Percentiles rank a stretch among this genome's conserved stretches.
Conservation (phyloP, 2,888 invertebrate species). For the Sepioteuthis lessoniana region DNA sequence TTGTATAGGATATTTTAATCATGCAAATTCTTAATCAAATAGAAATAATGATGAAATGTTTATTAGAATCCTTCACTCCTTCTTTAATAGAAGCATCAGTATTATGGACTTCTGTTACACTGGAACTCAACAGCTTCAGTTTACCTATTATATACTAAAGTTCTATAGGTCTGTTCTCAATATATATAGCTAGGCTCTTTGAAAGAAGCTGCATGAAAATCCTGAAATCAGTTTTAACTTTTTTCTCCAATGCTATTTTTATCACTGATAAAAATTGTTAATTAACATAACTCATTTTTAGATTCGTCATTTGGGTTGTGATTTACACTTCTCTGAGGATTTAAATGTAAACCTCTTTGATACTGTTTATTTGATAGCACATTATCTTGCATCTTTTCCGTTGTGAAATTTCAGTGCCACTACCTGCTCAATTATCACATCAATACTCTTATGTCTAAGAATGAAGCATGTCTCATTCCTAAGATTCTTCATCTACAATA, state of each 20-base stretch:
- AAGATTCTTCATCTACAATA: not conserved
- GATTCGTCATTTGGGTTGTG: not conserved
- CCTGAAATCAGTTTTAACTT: not conserved
- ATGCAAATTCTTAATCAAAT: too few relatives aligned
- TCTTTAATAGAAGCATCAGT: too few relatives aligned
- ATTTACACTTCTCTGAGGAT: not conserved
- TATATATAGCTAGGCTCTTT: too few relatives aligned
- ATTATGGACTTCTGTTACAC: too few relatives aligned
- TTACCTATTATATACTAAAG: too few relatives aligned
- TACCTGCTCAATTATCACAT: not conserved
- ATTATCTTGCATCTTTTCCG: not conserved
- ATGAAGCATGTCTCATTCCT: not conserved
- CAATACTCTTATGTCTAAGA: not conserved
- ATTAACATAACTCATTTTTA: not conserved
- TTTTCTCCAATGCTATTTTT: not conserved
- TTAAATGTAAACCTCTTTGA: not conserved
- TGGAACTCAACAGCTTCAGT: too few relatives aligned
- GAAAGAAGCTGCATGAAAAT: not conserved
- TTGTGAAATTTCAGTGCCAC: not conserved
- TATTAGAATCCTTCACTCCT: too few relatives aligned
- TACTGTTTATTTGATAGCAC: not conserved
- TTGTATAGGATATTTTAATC: too few relatives aligned
- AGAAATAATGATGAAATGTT: too few relatives aligned
- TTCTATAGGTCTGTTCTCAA: too few relatives aligned
- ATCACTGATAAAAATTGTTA: not conserved